Base-by-base conservation (phyloP, 2,797 vertebrate genomes). In the Coregonus suidteri region DNA sequence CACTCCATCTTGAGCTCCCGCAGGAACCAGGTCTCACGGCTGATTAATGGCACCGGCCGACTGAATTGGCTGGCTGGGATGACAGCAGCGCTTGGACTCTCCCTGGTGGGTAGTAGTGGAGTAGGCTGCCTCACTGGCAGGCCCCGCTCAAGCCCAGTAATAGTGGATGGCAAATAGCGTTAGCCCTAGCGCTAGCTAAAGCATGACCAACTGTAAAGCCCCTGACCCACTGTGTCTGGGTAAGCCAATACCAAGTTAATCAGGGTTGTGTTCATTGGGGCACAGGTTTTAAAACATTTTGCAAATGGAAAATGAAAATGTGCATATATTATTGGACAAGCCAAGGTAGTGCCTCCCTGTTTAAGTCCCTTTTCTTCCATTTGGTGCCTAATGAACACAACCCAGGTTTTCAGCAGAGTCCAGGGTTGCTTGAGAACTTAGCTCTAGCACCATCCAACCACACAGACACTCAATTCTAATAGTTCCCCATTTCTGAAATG, bases 1-100 rank as follows among this genome's bases (percentile, higher is more conserved):
- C 91, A 94, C 94, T 95, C 93, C 92, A 94, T 95, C 94, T 95
- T 93, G 90, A 88, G 81, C 88, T 95, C 94, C 93, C 93, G 77
- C 88, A 88, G 92, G 94, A 92, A 89, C 91, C 83, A 81, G 87
- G 91, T 91, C 94, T 93, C 85, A 82, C 75, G 91, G 92, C 93
- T 94, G 94, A 95, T 95, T 95, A 93, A 95, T 95, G 90, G 9
- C 59, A 89, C 86, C 84, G 90, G 76, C 85, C 87, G 90, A 91
- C 91, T 88, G 93, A 93, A 93, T 93, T 92, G 93, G 92, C 93
- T 91, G 90, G 85, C 92, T 84, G 82, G 89, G 90, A 90, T 93
- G 92, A 93, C 92, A 93, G 93, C 91, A 84, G 90, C 81, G 88
- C 92, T 93, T 82, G 90, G 93, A 91, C 91, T 91, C 87, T 94